These are phyloP conservation scores for Aspidiotus destructor DNA, from an alignment of 2,888 invertebrate genomes.

Conservation along the genomic window DNA sequence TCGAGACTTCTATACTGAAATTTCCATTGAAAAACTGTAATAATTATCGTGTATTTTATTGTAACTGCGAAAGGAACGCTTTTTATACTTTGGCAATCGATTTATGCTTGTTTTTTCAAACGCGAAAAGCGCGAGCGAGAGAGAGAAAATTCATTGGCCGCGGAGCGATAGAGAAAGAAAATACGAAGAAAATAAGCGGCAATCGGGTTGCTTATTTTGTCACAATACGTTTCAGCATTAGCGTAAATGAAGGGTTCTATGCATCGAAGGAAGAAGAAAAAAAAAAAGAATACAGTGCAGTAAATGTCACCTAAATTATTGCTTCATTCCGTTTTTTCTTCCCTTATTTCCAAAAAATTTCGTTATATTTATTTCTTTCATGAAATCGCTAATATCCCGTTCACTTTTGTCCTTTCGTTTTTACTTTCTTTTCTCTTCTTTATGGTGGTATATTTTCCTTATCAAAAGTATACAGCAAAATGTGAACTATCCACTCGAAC, in stretches of 20 bases:
- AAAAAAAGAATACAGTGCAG: constrained; percentile 3
- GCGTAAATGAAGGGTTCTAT: constrained; percentile 13
- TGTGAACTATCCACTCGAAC: no score
- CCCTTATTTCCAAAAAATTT: not conserved
- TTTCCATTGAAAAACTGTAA: not conserved
- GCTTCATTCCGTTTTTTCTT: constrained; percentile 1
- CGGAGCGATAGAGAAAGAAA: not conserved
- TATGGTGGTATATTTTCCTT: no score
- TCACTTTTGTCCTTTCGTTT: not conserved
- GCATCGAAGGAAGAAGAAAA: not conserved
- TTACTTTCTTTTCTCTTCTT: no score
- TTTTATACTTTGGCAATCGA: constrained; percentile 4
- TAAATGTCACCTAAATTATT: constrained; percentile 18
- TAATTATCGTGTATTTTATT: constrained; percentile 4
- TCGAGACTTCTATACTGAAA: not conserved
- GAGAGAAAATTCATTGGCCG: not conserved
- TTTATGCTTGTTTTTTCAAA: not conserved
- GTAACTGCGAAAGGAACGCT: not conserved
- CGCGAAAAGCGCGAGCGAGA: not conserved
- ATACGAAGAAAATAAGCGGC: constrained; percentile 1
- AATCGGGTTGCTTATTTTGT: constrained; percentile 10
- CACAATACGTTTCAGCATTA: constrained; percentile 10
- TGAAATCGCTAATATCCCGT: constrained; percentile 2
- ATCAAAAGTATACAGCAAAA: no score
- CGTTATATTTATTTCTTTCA: not conserved